A percentile compares a stretch with the other conserved stretches of the same genome.
These are phyloP conservation scores for Felis chaus DNA, from an alignment of 2,113 vertebrate genomes.

Conservation along the genomic window DNA sequence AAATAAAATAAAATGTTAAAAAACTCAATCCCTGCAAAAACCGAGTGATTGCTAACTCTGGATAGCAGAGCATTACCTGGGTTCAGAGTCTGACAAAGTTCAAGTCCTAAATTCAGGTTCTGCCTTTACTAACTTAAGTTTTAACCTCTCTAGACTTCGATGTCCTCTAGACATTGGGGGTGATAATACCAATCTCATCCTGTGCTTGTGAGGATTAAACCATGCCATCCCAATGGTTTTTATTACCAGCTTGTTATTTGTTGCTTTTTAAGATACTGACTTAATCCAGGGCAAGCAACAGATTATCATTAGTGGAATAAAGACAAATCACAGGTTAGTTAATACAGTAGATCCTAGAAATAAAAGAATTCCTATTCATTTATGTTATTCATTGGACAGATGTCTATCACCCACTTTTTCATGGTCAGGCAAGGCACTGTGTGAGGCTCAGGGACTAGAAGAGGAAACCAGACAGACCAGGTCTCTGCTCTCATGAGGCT, in stretches of 20 bases:
- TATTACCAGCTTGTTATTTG: background rate
- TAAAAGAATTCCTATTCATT: background rate
- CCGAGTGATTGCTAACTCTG: background rate
- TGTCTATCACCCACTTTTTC: background rate
- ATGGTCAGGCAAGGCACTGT: background rate
- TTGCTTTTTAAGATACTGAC: slow-evolving; percentile 21
- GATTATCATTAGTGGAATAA: background rate
- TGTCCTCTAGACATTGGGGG: background rate
- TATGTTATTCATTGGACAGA: background rate
- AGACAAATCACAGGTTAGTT: background rate
- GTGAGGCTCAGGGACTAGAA: background rate
- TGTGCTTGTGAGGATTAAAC: background rate
- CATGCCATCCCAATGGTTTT: background rate
- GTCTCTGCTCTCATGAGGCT: background rate
- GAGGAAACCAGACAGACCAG: background rate
- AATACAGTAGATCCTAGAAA: slow-evolving; percentile 22
- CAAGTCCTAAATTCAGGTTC: background rate
- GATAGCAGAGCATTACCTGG: background rate
- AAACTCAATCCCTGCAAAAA: background rate
- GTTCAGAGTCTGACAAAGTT: background rate
- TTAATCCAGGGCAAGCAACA: background rate
- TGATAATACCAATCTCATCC: background rate
- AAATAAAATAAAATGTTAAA: background rate
- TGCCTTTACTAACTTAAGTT: background rate
- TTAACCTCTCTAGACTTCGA: background rate